Conservation (phyloP, 2,888 invertebrate species). For the Meandrusa payeni region DNA sequence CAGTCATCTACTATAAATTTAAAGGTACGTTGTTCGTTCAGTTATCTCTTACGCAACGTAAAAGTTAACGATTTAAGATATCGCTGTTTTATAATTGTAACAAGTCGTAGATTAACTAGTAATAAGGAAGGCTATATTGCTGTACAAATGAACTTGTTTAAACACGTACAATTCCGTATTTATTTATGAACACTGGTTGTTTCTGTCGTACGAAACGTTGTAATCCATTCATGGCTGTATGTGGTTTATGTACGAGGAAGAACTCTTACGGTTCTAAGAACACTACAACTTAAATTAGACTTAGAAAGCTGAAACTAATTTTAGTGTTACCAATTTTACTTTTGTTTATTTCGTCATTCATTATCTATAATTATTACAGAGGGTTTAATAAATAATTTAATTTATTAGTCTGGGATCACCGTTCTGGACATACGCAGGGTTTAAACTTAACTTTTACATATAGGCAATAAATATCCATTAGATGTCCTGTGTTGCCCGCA, state of each 20-base stretch:
- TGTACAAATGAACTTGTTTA: constrained; percentile 17
- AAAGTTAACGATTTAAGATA: background rate
- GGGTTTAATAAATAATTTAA: too few relatives aligned
- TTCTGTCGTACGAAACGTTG: constrained; percentile 4
- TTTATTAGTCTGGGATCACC: too few relatives aligned
- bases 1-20: constrained; percentile 1
- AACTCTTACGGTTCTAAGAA: background rate
- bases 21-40: too few relatives aligned
- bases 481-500: too few relatives aligned
- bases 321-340: too few relatives aligned
- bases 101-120: constrained; percentile 7
- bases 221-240: constrained; percentile 17
- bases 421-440: too few relatives aligned
- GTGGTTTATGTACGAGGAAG: constrained; percentile 9
- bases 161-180: constrained; percentile 18
- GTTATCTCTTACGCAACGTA: background rate
- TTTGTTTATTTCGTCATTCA: too few relatives aligned
- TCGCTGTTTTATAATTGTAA: constrained; percentile 5
- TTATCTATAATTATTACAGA: too few relatives aligned
- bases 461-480: too few relatives aligned
- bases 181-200: constrained; percentile 6
- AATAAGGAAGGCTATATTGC: constrained; percentile 17
- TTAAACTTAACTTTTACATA: too few relatives aligned
- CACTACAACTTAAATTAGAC: background rate
- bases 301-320: too few relatives aligned